phyloP scores from a whole-genome alignment of 2,797 vertebrate genomes.

The Helicolenus hilgendorfi region DNA sequence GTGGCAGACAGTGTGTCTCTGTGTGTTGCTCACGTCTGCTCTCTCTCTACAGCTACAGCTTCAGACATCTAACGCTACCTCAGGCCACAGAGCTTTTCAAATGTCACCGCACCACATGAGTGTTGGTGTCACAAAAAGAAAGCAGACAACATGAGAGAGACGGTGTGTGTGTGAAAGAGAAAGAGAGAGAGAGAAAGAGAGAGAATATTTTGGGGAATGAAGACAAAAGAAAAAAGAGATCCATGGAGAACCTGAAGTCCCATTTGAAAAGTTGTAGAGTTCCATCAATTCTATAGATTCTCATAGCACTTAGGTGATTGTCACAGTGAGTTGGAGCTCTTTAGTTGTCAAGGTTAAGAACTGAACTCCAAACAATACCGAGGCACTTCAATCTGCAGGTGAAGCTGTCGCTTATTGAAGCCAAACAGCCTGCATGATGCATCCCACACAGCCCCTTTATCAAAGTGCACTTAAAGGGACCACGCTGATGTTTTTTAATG shows the following conservation, averaged over 20 bases:
- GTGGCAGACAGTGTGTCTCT: constrained; percentile 62
- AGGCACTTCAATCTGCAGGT: constrained; percentile 46
- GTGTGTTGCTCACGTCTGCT: constrained; percentile 53
- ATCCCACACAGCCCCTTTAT: constrained; percentile 54
- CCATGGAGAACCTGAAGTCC: not conserved
- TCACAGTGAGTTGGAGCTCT: constrained; percentile 33
- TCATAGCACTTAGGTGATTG: constrained; percentile 25
- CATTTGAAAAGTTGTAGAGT: constrained; percentile 18
- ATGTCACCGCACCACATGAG: constrained; percentile 67
- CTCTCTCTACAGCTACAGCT: constrained; percentile 49
- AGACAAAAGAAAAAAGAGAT: not conserved
- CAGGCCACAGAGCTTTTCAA: constrained; percentile 68
- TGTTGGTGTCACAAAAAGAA: constrained; percentile 53
- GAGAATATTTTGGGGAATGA: not conserved
- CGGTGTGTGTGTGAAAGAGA: not conserved
- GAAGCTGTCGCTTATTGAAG: constrained; percentile 33
- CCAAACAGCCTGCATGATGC: constrained; percentile 29
- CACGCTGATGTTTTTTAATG: constrained; percentile 33
- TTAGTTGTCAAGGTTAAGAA: constrained; percentile 48
- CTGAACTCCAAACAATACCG: constrained; percentile 47
- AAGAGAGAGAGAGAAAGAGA: not conserved
- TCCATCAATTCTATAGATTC: constrained; percentile 37
- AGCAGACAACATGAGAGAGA: constrained; percentile 27
- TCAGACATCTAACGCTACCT: constrained; percentile 66
- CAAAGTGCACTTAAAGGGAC: constrained; percentile 51